Conservation (phyloP, 2,113 vertebrate genomes). For the Elephantulus edwardii region DNA sequence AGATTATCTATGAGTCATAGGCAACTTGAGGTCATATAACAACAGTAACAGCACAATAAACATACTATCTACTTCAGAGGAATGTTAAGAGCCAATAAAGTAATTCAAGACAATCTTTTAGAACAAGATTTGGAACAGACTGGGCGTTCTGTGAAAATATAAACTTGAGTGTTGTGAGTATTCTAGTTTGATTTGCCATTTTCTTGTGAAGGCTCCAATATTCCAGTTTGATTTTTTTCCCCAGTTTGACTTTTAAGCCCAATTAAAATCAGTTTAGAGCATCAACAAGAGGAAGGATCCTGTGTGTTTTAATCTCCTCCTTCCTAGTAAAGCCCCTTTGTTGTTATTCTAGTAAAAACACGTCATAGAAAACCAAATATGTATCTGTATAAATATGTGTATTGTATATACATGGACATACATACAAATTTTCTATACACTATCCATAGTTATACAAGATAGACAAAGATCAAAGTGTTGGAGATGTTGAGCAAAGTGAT, state of each 20-base stretch:
- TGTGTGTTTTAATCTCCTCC: neutral
- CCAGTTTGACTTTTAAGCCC: no score
- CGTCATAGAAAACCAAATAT: neutral
- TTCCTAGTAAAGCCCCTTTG: neutral
- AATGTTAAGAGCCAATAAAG: neutral
- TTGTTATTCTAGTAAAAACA: conserved; percentile 40
- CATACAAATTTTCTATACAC: no score
- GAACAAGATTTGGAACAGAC: neutral
- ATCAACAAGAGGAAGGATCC: neutral
- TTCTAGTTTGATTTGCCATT: neutral
- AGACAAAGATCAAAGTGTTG: neutral
- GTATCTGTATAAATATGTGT: neutral
- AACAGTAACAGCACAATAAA: no score
- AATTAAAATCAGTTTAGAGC: neutral
- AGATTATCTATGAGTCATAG: no score
- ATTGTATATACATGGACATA: neutral
- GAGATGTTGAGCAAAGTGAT: neutral
- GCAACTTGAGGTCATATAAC: no score
- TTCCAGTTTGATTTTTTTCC: neutral
- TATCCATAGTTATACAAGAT: neutral
- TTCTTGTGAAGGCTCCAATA: neutral
- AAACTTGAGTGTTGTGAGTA: neutral
- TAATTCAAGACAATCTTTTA: neutral
- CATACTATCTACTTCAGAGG: neutral
- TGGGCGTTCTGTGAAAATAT: neutral